These are phyloP conservation scores for Tachyglossus aculeatus DNA, from an alignment of 2,797 vertebrate species.

Conservation along the genomic window DNA sequence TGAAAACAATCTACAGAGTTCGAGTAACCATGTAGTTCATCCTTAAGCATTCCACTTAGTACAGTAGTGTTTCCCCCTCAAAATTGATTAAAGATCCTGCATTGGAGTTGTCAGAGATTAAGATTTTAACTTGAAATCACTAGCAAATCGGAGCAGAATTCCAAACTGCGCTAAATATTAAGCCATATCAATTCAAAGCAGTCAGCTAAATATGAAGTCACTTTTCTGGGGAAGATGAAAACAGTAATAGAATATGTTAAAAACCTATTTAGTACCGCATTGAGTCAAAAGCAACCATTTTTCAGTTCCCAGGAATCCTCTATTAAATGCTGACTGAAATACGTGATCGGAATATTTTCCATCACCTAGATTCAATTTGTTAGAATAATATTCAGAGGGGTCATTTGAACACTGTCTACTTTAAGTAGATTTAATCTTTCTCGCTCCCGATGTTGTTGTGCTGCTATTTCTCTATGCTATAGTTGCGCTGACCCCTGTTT, in stretches of 20 bases:
- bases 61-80: neutral
- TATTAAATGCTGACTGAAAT: conserved; percentile 31
- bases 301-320: neutral
- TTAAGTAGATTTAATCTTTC: conserved; percentile 46
- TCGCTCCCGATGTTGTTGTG: conserved; percentile 32
- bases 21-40: neutral
- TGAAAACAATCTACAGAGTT: neutral
- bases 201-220: no score
- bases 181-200: no score
- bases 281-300: no score
- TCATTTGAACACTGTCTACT: conserved; percentile 34
- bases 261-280: conserved; percentile 19
- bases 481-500: conserved; percentile 47
- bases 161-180: neutral
- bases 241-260: conserved; percentile 29
- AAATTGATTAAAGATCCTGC: neutral
- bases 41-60: neutral
- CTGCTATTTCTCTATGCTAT: conserved; percentile 10
- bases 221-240: conserved; percentile 34
- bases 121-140: neutral
- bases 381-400: conserved; percentile 43
- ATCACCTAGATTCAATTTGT: conserved; percentile 14
- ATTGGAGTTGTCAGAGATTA: neutral
- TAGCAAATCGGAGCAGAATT: neutral
- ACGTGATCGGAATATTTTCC: conserved; percentile 21